Conservation (phyloP, 1,140 invertebrate genomes). For the Sarcophaga bullata region DNA sequence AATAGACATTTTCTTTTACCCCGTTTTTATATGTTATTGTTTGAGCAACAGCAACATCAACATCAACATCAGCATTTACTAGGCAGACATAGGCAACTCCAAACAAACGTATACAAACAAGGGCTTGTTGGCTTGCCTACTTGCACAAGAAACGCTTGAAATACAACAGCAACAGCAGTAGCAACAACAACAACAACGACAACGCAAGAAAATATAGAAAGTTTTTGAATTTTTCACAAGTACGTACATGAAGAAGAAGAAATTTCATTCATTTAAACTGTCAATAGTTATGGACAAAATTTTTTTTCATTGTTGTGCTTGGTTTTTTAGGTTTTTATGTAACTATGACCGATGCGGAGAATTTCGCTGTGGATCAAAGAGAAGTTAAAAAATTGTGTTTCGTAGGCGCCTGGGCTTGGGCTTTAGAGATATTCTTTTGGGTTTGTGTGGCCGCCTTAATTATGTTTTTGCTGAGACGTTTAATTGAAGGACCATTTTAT, state of each 20-base stretch:
- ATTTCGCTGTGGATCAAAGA: constrained; percentile 27
- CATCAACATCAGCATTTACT: background rate
- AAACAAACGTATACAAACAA: constrained; percentile 7
- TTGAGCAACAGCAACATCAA: background rate
- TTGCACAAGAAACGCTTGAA: too few relatives aligned
- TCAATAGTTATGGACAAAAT: background rate
- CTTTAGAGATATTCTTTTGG: constrained; percentile 52
- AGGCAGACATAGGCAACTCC: background rate
- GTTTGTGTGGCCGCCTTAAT: constrained; percentile 44
- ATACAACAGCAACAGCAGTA: background rate
- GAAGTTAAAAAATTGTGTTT: constrained; percentile 58
- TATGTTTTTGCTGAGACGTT: constrained; percentile 59
- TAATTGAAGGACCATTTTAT: constrained; percentile 57
- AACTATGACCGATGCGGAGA: constrained; percentile 26
- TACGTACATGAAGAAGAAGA: constrained; percentile 44
- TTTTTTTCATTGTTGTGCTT: too few relatives aligned
- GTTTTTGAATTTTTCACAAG: background rate
- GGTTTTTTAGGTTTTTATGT: background rate
- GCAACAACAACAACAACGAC: background rate
- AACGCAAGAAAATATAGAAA: background rate
- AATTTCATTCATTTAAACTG: constrained; percentile 38
- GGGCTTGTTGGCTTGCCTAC: background rate
- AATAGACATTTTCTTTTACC: background rate
- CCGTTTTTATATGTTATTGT: background rate
- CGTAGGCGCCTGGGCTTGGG: constrained; percentile 60